Evolutionary conservation across 2,113 vertebrate genomes (phyloP).

Genomic region (Ceyx cyanopectus): DNA sequence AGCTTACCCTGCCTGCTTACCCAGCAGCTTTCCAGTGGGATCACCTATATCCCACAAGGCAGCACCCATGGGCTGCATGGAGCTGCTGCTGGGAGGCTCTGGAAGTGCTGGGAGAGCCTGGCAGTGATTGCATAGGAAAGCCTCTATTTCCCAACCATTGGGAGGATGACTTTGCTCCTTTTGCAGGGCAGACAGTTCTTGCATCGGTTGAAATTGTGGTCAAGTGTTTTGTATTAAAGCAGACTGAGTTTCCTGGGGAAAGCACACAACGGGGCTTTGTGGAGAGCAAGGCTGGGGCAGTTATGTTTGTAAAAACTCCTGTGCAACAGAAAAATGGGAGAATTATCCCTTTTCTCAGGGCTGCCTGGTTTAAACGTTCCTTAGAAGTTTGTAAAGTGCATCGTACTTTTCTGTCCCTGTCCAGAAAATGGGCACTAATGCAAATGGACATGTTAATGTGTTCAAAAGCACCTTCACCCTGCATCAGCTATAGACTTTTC

Average conservation of each 20-base stretch:
- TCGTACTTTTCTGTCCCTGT: rapidly evolving
- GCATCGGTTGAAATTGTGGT: background rate
- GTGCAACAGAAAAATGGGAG: background rate
- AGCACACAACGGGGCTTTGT: rapidly evolving
- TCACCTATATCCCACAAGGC: background rate
- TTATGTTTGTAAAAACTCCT: background rate
- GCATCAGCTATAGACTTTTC: background rate
- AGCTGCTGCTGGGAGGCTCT: background rate
- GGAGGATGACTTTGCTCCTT: background rate
- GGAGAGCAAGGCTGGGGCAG: rapidly evolving
- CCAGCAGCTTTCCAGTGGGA: background rate
- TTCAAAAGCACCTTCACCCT: background rate
- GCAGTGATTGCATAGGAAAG: background rate
- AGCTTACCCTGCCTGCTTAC: background rate
- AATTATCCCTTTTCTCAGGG: background rate
- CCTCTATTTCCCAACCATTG: background rate
- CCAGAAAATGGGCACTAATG: background rate
- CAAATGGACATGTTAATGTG: background rate
- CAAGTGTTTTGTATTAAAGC: background rate
- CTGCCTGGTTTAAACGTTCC: background rate
- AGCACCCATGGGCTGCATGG: background rate
- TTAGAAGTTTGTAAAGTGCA: background rate
- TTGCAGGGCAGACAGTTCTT: background rate
- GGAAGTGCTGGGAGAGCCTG: background rate
- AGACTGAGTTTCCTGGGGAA: background rate